Base-by-base conservation (phyloP, 2,113 vertebrate genomes). In the Macrotus californicus region DNA sequence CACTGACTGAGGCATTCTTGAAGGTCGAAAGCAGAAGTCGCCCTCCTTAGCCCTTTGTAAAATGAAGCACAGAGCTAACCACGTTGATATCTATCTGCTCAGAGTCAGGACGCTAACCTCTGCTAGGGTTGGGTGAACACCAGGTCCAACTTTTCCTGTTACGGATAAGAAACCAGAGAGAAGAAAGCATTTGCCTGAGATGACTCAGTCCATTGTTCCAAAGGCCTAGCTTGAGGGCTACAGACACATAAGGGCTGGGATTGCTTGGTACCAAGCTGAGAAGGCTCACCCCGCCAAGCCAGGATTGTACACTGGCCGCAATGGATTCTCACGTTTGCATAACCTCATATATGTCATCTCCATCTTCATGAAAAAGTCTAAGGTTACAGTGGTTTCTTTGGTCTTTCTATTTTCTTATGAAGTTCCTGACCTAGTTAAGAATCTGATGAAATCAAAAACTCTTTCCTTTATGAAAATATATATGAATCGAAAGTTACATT, bases 341-440 rank as follows among this genome's bases (percentile, higher is more conserved):
- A 15, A 70, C n/a, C 81, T 48, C 7, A 1, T 75, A 5, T 29
- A 9, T 1, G 15, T 84, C 84, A 94, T 94, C 89, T 93, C 43
- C 31, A 72, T 31, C 76, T 81, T 59, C 41, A 19, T 16, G 50
- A 92, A 91, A 56, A 59, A 22, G 21, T 93, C 46, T 77, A 89
- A 83, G 29, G 22, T 11, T n/a, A 50, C 18, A 29, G 54, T 70
- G 67, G 61, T 83, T 95, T 89, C 59, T 86, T 76, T 50, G 13
- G 34, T 46, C 66, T 46, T 46, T 13, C 31, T 34, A 34, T 46
- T 88, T 88, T 75, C 46, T 69, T 4, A 61, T 64, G 66, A 91
- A 76, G 70, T 84, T 36, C 80, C 31, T 96, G 89, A 96, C 77
- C 83, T 94, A 94, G 61, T 92, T 96, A 95, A 93, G 12, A 92